Percentiles rank a stretch among this genome's conserved stretches.
Conservation (phyloP, 2,797 vertebrate genomes). For the Lacerta bilineata region DNA sequence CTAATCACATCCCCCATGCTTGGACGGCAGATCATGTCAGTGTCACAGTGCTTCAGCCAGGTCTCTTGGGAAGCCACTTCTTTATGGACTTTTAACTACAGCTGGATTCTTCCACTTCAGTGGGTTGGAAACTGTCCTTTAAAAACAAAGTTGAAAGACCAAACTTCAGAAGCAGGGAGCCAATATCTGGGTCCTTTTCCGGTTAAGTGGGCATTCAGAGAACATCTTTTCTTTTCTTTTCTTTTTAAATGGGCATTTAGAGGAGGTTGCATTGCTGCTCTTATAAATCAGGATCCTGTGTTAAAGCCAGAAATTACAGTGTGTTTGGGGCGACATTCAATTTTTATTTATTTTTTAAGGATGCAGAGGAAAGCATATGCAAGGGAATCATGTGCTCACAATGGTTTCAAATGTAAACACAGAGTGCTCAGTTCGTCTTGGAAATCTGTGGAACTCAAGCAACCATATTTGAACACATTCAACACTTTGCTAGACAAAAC, state of each 20-base stretch:
- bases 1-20: not conserved
- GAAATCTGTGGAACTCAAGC: not conserved
- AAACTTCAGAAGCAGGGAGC: not conserved
- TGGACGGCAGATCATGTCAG: not conserved
- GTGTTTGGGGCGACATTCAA: not conserved
- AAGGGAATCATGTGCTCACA: not conserved
- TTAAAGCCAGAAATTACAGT: not conserved
- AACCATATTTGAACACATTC: not conserved
- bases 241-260: not conserved
- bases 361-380: not conserved
- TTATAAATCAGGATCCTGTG: not conserved
- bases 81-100: not conserved
- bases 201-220: not conserved
- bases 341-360: too few species aligned
- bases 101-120: not conserved
- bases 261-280: not conserved
- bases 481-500: not conserved
- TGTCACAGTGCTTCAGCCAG: not conserved
- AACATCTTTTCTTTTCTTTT: not conserved
- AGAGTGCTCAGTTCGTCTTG: not conserved
- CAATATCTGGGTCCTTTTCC: not conserved
- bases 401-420: not conserved
- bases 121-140: not conserved
- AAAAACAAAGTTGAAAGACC: not conserved
- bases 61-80: not conserved